These are phyloP conservation scores for Antennarius maculatus DNA, from an alignment of 2,797 vertebrate species.

Conservation along the genomic window DNA sequence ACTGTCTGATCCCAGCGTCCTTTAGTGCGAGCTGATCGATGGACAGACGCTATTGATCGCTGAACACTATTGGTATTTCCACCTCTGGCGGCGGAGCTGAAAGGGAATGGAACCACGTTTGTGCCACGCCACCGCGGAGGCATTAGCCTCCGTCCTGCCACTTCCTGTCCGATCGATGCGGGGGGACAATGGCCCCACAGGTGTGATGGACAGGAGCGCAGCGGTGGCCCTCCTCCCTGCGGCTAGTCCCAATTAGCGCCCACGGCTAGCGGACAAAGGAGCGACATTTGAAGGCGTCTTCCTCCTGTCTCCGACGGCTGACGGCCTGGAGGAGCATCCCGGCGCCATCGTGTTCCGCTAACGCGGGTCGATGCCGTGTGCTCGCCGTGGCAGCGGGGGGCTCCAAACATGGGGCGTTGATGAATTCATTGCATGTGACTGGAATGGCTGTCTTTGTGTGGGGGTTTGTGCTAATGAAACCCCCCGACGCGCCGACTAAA, in stretches of 20 bases:
- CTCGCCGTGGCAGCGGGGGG: slow-evolving; percentile 69
- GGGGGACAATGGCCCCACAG: slow-evolving; percentile 83
- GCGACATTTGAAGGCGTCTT: slow-evolving; percentile 81
- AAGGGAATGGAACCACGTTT: slow-evolving; percentile 80
- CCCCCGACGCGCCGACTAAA: slow-evolving; percentile 67
- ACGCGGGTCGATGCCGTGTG: slow-evolving; percentile 78
- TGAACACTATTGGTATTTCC: slow-evolving; percentile 74
- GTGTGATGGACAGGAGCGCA: slow-evolving; percentile 81
- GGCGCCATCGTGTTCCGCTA: slow-evolving; percentile 73
- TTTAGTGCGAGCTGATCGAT: slow-evolving; percentile 70
- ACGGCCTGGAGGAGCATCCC: slow-evolving; percentile 78
- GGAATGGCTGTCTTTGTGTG: slow-evolving; percentile 72
- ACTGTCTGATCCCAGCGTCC: slow-evolving; percentile 67
- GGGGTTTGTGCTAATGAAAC: slow-evolving; percentile 72
- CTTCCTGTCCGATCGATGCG: slow-evolving; percentile 79
- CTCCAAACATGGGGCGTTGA: slow-evolving; percentile 80
- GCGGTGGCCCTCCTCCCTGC: slow-evolving; percentile 72
- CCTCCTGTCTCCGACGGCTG: slow-evolving; percentile 78
- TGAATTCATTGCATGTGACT: slow-evolving; percentile 82
- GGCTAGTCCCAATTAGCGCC: slow-evolving; percentile 79
- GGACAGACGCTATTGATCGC: slow-evolving; percentile 68
- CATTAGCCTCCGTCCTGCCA: slow-evolving; percentile 70
- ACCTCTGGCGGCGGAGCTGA: slow-evolving; percentile 69
- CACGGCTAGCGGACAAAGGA: slow-evolving; percentile 75
- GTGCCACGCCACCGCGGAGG: slow-evolving; percentile 71